Evolutionary conservation across 2,797 vertebrate species (phyloP).

Genomic region (Xiphorhynchus erythropygius): DNA sequence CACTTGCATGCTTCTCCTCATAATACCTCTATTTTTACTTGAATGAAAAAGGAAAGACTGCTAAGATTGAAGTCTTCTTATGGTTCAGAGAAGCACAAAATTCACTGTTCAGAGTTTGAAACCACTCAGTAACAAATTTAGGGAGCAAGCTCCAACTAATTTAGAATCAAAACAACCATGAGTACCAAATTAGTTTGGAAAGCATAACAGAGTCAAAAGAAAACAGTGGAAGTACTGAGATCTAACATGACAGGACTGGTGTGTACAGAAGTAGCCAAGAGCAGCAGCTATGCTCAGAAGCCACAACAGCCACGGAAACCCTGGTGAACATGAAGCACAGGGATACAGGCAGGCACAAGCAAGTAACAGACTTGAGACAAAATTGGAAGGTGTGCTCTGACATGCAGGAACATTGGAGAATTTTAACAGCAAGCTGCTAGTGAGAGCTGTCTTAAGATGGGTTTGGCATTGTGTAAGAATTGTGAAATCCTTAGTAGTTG

Average conservation of each 20-base stretch:
- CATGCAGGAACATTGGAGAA: rapidly evolving
- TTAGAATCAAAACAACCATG: background rate
- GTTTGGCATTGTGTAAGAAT: background rate
- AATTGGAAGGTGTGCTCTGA: background rate
- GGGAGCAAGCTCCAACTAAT: background rate
- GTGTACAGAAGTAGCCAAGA: background rate
- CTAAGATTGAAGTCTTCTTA: background rate
- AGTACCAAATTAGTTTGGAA: background rate
- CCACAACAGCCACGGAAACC: background rate
- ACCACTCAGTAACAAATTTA: background rate
- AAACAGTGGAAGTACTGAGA: background rate
- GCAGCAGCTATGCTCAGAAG: background rate
- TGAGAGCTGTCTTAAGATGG: background rate
- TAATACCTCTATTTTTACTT: background rate
- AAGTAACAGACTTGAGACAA: background rate
- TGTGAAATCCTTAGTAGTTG: background rate
- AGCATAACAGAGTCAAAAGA: background rate
- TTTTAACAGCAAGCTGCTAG: background rate
- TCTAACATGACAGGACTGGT: background rate
- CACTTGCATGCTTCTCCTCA: background rate
- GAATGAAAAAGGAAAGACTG: background rate
- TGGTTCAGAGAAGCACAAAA: background rate
- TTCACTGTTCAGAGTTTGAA: background rate
- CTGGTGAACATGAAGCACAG: background rate
- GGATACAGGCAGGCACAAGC: background rate